These are phyloP conservation scores for Pycnonotus jocosus DNA, from an alignment of 2,113 vertebrate species.

Conservation along the genomic window DNA sequence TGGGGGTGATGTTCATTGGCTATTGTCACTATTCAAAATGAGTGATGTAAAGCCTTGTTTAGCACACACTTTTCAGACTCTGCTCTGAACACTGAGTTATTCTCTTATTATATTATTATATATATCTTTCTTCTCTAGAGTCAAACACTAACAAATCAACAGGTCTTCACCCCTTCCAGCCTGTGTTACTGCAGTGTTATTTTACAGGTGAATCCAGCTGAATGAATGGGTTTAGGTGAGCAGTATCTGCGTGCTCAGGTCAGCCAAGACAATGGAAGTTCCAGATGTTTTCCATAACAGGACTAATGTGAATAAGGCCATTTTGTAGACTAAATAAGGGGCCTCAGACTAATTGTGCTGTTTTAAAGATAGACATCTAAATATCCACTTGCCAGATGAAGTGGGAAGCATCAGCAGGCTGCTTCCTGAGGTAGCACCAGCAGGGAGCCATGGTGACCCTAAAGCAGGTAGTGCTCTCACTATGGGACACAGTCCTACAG, in stretches of 20 bases:
- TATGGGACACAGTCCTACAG: background rate
- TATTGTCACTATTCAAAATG: background rate
- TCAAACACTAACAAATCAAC: background rate
- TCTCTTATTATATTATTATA: background rate
- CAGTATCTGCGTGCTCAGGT: background rate
- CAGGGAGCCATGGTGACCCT: background rate
- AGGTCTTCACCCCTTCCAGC: background rate
- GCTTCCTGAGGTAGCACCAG: no score
- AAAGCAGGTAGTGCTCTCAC: background rate
- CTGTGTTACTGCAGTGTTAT: background rate
- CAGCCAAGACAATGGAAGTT: background rate
- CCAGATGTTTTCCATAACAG: background rate
- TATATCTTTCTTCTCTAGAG: background rate
- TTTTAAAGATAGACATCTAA: background rate
- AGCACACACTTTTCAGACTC: background rate
- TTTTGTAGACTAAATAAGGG: background rate
- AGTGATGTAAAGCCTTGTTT: background rate
- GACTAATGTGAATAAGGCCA: background rate
- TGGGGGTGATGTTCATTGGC: background rate
- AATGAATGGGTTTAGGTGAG: background rate
- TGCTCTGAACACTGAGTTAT: background rate
- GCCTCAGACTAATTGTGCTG: background rate
- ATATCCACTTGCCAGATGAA: background rate
- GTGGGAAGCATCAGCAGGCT: background rate
- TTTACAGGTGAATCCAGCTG: background rate